These are phyloP conservation scores for Zosterops hypoxanthus DNA, from an alignment of 2,113 vertebrate species.

Conservation along the genomic window DNA sequence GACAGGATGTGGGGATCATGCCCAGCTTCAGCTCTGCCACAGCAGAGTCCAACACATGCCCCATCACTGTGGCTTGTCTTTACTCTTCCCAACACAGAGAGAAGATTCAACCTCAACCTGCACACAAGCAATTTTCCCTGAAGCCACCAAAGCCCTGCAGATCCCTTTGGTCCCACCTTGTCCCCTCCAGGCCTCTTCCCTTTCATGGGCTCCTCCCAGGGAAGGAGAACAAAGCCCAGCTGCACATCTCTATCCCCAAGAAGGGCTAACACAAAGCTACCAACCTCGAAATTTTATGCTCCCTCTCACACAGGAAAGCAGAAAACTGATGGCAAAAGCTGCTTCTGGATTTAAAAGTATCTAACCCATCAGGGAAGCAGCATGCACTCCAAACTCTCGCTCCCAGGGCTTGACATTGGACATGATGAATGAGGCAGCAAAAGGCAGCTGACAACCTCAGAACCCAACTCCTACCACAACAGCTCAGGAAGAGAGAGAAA, in stretches of 20 bases:
- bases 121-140: rapidly evolving
- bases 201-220: rapidly evolving
- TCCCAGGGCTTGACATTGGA: background rate
- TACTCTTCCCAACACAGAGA: background rate
- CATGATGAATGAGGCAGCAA: background rate
- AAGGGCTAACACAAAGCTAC: background rate
- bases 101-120: background rate
- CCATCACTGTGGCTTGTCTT: rapidly evolving
- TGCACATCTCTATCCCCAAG: rapidly evolving
- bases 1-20: background rate
- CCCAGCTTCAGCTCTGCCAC: background rate
- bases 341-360: background rate
- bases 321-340: background rate
- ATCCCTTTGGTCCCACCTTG: background rate
- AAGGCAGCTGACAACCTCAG: background rate
- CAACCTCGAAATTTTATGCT: background rate
- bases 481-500: background rate
- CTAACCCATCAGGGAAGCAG: background rate
- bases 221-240: background rate
- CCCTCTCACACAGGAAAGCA: background rate
- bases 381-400: rapidly evolving
- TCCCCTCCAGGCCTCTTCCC: background rate
- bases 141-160: background rate
- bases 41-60: background rate
- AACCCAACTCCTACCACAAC: background rate